Conservation (phyloP, 37 sponge, comb jelly and placozoan species). For the Chondrilla cf. caribensis region DNA sequence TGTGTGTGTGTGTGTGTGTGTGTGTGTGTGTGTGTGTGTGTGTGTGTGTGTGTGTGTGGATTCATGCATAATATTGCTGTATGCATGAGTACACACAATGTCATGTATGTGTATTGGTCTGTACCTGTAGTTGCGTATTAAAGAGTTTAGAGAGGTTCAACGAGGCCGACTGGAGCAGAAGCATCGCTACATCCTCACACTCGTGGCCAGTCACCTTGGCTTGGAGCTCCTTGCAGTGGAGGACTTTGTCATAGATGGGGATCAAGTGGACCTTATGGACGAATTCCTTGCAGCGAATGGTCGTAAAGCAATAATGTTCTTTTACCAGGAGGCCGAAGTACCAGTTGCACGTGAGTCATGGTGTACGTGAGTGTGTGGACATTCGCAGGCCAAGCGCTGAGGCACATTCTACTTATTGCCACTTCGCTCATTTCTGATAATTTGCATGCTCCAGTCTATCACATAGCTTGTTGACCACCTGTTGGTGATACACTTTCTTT, state of each 20-base stretch:
- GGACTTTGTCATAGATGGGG: constrained; percentile 77
- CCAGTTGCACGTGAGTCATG: constrained; percentile 50
- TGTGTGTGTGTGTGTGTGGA: too few relatives aligned
- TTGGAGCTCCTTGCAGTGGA: constrained; percentile 55
- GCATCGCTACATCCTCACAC: constrained; percentile 57
- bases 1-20: too few relatives aligned
- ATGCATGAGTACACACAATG: too few relatives aligned
- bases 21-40: too few relatives aligned
- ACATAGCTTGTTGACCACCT: too few relatives aligned
- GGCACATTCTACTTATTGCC: too few relatives aligned
- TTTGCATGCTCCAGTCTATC: too few relatives aligned
- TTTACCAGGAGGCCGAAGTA: constrained; percentile 68
- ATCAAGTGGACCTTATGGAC: constrained; percentile 83
- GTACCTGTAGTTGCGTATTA: constrained; percentile 40
- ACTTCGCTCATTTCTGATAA: too few relatives aligned
- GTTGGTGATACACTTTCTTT: not conserved
- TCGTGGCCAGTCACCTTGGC: constrained; percentile 56
- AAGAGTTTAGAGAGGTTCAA: constrained; percentile 65
- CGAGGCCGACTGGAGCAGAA: constrained; percentile 55
- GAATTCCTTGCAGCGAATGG: constrained; percentile 82
- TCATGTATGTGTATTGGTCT: too few relatives aligned
- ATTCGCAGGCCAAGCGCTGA: too few relatives aligned
- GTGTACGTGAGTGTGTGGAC: too few relatives aligned
- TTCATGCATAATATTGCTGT: too few relatives aligned
- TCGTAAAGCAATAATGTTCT: constrained; percentile 68